Percentiles rank a stretch among this genome's conserved stretches.
Evolutionary conservation across 2,888 invertebrate genomes (phyloP).

Genomic region (Allacma fusca): DNA sequence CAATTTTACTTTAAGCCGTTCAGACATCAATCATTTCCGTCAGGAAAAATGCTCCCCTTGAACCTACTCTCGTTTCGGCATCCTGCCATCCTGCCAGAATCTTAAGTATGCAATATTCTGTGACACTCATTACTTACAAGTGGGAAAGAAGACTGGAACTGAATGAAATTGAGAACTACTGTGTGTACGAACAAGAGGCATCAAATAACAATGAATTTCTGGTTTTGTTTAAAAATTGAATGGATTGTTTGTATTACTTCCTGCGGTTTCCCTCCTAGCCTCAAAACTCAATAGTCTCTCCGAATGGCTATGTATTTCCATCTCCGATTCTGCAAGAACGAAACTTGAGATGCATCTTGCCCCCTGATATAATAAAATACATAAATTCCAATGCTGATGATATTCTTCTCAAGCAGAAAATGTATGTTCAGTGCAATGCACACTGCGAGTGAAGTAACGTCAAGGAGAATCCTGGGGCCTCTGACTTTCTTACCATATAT

Average conservation of each 20-base stretch:
- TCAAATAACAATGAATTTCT: too few species aligned
- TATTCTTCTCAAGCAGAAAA: not conserved
- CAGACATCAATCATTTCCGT: slow-evolving; percentile 7
- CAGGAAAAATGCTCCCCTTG: not conserved
- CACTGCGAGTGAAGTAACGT: too few species aligned
- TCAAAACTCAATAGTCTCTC: too few species aligned
- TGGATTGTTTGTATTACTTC: slow-evolving; percentile 8
- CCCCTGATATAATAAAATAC: not conserved
- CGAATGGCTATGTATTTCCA: not conserved
- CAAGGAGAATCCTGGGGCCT: too few species aligned
- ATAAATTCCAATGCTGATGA: slow-evolving; percentile 6
- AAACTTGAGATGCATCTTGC: not conserved
- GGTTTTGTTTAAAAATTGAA: not conserved
- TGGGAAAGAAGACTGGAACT: not conserved
- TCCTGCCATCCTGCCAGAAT: not conserved
- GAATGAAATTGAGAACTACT: not conserved
- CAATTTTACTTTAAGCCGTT: slow-evolving; percentile 4
- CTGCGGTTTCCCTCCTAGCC: not conserved
- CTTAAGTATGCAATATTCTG: not conserved
- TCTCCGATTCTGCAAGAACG: not conserved
- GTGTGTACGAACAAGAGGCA: too few species aligned
- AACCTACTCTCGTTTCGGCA: too few species aligned
- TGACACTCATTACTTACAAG: not conserved
- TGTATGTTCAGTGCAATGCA: too few species aligned
- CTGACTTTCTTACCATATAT: too few species aligned